Conservation (phyloP, 2,113 vertebrate species). For the Montifringilla adamsi region DNA sequence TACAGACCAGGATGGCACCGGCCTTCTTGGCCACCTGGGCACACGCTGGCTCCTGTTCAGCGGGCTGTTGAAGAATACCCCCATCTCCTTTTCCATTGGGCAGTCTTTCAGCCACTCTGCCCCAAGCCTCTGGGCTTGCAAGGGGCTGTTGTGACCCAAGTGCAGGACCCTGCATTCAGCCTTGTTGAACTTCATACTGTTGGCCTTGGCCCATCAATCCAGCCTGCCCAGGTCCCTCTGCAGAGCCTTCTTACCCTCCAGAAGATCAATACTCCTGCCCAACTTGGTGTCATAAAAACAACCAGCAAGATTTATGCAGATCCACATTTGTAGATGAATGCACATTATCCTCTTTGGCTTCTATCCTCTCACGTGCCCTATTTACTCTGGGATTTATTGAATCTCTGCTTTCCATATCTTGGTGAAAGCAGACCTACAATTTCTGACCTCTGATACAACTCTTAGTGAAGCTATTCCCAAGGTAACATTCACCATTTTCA, state of each 20-base stretch:
- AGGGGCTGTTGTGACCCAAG: neutral
- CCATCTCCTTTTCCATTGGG: neutral
- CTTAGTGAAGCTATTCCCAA: neutral
- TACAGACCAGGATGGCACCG: neutral
- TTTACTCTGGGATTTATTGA: neutral
- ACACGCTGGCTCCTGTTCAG: accelerated
- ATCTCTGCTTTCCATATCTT: neutral
- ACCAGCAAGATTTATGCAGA: neutral
- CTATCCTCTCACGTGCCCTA: neutral
- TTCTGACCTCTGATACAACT: neutral
- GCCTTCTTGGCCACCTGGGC: neutral
- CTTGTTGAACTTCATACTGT: neutral
- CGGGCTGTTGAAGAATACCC: accelerated
- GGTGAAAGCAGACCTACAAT: neutral
- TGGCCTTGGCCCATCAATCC: neutral
- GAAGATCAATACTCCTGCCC: neutral
- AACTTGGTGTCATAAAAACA: neutral
- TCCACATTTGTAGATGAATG: neutral
- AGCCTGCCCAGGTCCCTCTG: neutral
- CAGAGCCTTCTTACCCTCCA: neutral
- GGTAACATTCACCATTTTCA: neutral
- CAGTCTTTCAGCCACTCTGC: neutral
- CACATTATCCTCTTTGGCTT: neutral
- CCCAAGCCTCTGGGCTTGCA: neutral
- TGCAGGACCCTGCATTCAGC: neutral